Percentiles rank a stretch among this genome's conserved stretches.
These are phyloP conservation scores for Latrodectus geometricus DNA, from an alignment of 1,140 invertebrate genomes.

Conservation along the genomic window DNA sequence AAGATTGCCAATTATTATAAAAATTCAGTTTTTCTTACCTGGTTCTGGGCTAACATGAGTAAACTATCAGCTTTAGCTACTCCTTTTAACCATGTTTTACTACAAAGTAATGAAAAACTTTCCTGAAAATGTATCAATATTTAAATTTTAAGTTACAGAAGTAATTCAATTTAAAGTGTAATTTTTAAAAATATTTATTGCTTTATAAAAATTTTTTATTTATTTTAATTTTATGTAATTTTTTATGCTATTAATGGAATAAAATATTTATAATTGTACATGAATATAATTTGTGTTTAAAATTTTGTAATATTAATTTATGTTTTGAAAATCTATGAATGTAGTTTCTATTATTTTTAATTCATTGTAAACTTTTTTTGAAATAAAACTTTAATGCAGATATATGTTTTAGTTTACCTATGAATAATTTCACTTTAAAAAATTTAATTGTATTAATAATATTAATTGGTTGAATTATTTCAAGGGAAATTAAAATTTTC, in stretches of 20 bases:
- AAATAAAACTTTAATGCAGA: no score
- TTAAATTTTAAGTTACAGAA: background rate
- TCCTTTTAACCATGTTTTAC: constrained; percentile 24
- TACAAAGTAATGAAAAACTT: constrained; percentile 28
- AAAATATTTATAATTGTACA: no score
- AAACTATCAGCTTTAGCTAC: constrained; percentile 26
- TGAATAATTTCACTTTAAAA: background rate
- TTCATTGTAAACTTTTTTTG: no score
- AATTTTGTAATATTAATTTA: no score
- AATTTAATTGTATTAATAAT: background rate
- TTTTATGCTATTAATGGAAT: no score
- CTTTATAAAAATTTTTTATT: background rate
- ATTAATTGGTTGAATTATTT: background rate
- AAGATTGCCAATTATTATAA: no score
- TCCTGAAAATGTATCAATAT: constrained; percentile 2
- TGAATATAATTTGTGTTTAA: no score
- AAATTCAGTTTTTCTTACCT: constrained; percentile 1
- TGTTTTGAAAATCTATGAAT: no score
- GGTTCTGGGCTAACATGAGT: constrained; percentile 1
- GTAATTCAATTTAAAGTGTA: background rate
- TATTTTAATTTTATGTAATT: no score
- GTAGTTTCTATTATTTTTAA: no score
- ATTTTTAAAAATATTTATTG: background rate
- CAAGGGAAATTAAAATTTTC: background rate
- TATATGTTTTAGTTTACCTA: background rate